A percentile compares a stretch with the other conserved stretches of the same genome.
phyloP scores from a whole-genome alignment of 2,797 vertebrate species.

The Eulemur albifrons region DNA sequence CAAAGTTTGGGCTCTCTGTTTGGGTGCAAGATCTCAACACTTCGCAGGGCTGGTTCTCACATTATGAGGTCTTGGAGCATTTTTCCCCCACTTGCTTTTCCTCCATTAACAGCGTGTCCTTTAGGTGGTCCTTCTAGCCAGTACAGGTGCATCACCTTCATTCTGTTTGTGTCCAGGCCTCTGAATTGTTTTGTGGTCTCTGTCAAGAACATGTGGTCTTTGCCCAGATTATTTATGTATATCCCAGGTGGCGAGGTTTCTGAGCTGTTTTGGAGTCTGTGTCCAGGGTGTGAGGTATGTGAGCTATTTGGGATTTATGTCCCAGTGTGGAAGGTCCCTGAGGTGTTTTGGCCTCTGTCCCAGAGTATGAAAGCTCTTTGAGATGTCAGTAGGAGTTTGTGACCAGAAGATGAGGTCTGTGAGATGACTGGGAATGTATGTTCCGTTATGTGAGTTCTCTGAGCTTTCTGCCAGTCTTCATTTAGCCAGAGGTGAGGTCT shows the following conservation, averaged over 20 bases:
- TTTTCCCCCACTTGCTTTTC: not conserved
- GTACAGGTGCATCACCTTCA: not conserved
- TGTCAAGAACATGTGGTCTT: not conserved
- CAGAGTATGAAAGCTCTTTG: not conserved
- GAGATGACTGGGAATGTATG: not conserved
- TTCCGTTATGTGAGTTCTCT: not conserved
- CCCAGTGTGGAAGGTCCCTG: not conserved
- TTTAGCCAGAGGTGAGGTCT: not conserved
- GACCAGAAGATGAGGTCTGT: not conserved
- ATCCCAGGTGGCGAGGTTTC: not conserved
- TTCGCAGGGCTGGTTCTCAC: not conserved
- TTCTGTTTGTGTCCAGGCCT: constrained; percentile 1
- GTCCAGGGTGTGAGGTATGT: not conserved
- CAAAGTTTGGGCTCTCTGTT: not conserved
- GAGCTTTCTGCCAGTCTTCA: not conserved
- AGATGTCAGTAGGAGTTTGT: not conserved
- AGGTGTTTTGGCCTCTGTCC: not conserved
- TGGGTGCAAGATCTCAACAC: not conserved
- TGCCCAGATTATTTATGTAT: not conserved
- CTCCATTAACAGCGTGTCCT: not conserved
- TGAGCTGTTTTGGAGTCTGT: not conserved
- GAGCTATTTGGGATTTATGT: not conserved
- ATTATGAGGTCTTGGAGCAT: not conserved
- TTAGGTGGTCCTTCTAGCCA: not conserved
- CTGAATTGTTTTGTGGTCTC: constrained; percentile 10